Evolutionary conservation across 2,113 vertebrate genomes (phyloP).

Genomic region (Cryptomyrus ogoouensis): DNA sequence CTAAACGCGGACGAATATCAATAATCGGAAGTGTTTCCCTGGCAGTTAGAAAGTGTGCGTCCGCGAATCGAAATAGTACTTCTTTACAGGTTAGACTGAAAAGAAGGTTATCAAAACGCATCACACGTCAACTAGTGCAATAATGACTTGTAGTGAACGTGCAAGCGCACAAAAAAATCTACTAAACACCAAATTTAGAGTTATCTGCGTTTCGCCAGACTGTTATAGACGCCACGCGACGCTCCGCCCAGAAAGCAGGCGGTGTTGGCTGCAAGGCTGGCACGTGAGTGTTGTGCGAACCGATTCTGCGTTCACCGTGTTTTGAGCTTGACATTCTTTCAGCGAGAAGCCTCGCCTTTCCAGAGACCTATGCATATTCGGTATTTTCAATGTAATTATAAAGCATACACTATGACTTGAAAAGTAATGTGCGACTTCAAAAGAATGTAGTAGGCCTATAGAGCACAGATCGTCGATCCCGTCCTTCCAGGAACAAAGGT

Average conservation of each 20-base stretch:
- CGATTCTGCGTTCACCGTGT: not conserved
- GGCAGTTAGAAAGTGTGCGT: constrained; percentile 23
- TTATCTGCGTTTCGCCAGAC: not conserved
- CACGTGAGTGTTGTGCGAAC: not conserved
- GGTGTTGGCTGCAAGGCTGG: not conserved
- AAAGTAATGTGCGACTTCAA: not conserved
- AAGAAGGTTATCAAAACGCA: not conserved
- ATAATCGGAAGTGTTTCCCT: not conserved
- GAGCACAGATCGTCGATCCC: not conserved
- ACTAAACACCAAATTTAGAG: not conserved
- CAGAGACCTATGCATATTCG: not conserved
- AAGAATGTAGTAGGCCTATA: not conserved
- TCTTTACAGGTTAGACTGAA: not conserved
- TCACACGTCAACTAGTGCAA: not conserved
- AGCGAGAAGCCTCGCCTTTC: not conserved
- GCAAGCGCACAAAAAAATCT: not conserved
- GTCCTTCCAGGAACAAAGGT: not conserved
- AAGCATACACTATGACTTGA: not conserved
- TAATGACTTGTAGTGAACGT: not conserved
- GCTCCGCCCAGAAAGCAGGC: not conserved
- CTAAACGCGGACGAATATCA: constrained; percentile 1
- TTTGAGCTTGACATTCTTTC: not conserved
- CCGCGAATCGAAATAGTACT: constrained; percentile 52
- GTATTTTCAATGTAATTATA: not conserved
- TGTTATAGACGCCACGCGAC: not conserved